A percentile compares a stretch with the other conserved stretches of the same genome.
phyloP scores from a whole-genome alignment of 2,113 vertebrate species.

The Empidonax alnorum region DNA sequence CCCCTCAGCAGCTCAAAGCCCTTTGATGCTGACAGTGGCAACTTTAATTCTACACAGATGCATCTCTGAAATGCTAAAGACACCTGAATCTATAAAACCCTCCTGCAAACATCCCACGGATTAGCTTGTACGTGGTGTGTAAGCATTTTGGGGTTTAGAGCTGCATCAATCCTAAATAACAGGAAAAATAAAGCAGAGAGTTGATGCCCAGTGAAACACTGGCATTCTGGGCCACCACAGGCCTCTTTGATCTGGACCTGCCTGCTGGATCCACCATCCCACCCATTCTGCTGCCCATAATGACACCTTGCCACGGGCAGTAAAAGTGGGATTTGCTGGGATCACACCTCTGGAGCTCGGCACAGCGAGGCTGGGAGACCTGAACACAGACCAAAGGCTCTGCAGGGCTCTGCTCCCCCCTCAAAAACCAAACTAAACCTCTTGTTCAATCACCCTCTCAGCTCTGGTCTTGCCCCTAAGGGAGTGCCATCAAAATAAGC shows the following conservation, averaged over 20 bases:
- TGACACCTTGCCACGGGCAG: not conserved
- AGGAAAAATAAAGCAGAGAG: not conserved
- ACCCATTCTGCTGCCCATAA: not conserved
- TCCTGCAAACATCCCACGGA: not conserved
- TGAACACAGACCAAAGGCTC: not conserved
- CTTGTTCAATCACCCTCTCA: not conserved
- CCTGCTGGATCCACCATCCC: not conserved
- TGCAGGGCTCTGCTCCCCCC: not conserved
- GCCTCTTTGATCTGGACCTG: not conserved
- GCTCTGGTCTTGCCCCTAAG: not conserved
- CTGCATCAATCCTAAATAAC: not conserved
- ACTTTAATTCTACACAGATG: not conserved
- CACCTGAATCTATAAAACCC: not conserved
- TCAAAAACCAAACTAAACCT: not conserved
- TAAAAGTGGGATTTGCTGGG: not conserved
- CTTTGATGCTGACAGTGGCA: slow-evolving; percentile 17
- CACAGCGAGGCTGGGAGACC: not conserved
- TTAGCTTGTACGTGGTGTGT: not conserved
- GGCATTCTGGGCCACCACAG: not conserved
- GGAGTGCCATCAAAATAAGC: not conserved
- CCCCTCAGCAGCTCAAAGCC: slow-evolving; percentile 32
- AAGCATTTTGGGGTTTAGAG: not conserved
- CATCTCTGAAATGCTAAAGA: not conserved
- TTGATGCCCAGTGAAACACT: not conserved
- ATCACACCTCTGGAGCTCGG: not conserved